Percentiles rank a stretch among this genome's conserved stretches.
phyloP scores from a whole-genome alignment of 2,113 vertebrate genomes.

The Anser cygnoides region DNA sequence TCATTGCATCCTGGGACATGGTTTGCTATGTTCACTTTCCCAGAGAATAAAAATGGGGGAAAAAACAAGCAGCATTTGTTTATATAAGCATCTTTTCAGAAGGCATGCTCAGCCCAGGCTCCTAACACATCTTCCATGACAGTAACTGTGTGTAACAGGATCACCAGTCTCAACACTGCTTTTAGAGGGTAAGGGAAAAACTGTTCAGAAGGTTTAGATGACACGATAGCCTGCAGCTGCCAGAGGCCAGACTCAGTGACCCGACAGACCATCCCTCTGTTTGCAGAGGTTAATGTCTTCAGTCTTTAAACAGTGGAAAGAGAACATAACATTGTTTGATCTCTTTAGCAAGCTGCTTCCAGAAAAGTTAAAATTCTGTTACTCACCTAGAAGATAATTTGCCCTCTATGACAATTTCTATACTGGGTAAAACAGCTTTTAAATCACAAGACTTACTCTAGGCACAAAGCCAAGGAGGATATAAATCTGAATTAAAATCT shows the following conservation, averaged over 20 bases:
- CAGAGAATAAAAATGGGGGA: neutral
- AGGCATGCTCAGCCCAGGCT: neutral
- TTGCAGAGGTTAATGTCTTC: neutral
- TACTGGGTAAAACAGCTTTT: neutral
- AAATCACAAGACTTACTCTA: conserved; percentile 30
- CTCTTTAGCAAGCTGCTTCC: neutral
- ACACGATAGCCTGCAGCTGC: neutral
- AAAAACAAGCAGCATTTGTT: neutral
- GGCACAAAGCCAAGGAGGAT: conserved; percentile 25
- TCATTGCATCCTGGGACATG: neutral
- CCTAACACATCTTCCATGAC: neutral
- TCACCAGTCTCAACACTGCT: neutral
- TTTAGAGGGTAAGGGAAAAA: neutral
- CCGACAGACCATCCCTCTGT: neutral
- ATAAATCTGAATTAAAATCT: conserved; percentile 53
- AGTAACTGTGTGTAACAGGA: neutral
- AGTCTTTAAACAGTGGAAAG: neutral
- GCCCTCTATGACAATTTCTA: neutral
- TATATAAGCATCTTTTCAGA: neutral
- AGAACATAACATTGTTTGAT: neutral
- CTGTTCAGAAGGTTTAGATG: neutral
- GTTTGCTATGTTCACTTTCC: neutral
- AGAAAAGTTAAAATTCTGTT: neutral
- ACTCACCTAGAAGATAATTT: neutral
- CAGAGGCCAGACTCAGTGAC: neutral